These are phyloP conservation scores for Gymnoscopelus braueri DNA, from an alignment of 2,797 vertebrate genomes.

Conservation along the genomic window DNA sequence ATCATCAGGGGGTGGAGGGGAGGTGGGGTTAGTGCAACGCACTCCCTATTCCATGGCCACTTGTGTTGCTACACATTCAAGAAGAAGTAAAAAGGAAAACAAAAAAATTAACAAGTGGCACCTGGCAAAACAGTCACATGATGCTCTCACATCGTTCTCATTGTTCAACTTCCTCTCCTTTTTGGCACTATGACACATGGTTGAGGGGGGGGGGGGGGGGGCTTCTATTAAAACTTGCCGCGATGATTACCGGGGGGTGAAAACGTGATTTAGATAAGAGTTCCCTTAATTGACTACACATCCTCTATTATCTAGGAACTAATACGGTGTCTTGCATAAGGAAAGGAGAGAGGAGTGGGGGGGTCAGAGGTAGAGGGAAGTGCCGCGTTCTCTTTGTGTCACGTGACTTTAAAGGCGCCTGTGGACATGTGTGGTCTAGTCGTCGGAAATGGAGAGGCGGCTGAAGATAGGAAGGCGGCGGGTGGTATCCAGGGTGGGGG, in stretches of 20 bases:
- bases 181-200: conserved; percentile 83
- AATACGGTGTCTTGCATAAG: conserved; percentile 28
- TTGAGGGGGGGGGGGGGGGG: conserved; percentile 27
- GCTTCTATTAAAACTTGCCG: conserved; percentile 54
- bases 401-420: conserved; percentile 55
- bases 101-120: conserved; percentile 71
- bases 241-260: conserved; percentile 42
- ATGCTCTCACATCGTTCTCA: conserved; percentile 72
- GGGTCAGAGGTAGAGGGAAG: conserved; percentile 74
- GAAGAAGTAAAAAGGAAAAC: conserved; percentile 50
- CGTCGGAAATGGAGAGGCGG: conserved; percentile 98
- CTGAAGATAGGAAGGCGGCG: conserved; percentile 98
- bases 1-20: conserved; percentile 6
- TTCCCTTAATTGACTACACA: conserved; percentile 79
- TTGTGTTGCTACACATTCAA: conserved; percentile 82
- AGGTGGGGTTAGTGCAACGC: conserved; percentile 67
- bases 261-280: conserved; percentile 51
- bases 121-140: conserved; percentile 76
- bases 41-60: conserved; percentile 78
- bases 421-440: conserved; percentile 78
- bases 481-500: conserved; percentile 93
- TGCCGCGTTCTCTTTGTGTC: conserved; percentile 71
- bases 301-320: conserved; percentile 50
- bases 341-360: conserved; percentile 20
- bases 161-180: conserved; percentile 76